Evolutionary conservation across 1,140 invertebrate genomes (phyloP).

Genomic region (Hylaeus volcanicus): DNA sequence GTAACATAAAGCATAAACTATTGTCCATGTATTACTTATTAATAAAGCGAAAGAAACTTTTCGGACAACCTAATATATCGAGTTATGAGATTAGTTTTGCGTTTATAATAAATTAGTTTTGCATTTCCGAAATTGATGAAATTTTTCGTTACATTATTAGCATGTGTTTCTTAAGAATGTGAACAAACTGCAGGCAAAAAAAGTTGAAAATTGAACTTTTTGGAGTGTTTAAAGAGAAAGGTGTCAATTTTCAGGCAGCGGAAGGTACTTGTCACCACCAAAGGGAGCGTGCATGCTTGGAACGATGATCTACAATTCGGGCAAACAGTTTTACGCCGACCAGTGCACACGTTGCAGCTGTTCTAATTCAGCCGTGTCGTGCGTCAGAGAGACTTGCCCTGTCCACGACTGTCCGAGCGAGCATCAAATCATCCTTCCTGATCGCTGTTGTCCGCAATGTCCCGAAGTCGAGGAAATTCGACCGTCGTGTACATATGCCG

Average conservation of each 20-base stretch:
- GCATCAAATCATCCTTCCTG: slow-evolving; percentile 83
- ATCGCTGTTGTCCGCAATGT: slow-evolving; percentile 90
- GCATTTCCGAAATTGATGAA: too few relatives aligned
- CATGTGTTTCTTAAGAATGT: too few relatives aligned
- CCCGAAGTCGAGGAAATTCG: slow-evolving; percentile 83
- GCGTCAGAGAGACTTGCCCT: slow-evolving; percentile 89
- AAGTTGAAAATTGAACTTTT: too few relatives aligned
- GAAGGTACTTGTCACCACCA: slow-evolving; percentile 75
- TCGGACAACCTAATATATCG: too few relatives aligned
- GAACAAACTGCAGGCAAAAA: too few relatives aligned
- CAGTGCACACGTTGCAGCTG: slow-evolving; percentile 92
- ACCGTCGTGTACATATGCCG: slow-evolving; percentile 84
- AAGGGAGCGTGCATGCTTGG: slow-evolving; percentile 87
- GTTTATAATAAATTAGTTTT: too few relatives aligned
- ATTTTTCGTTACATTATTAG: too few relatives aligned
- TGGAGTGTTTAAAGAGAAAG: too few relatives aligned
- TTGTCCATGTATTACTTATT: too few relatives aligned
- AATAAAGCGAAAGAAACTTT: too few relatives aligned
- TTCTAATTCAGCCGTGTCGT: slow-evolving; percentile 87
- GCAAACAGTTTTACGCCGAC: slow-evolving; percentile 84
- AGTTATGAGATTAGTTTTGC: too few relatives aligned
- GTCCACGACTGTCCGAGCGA: slow-evolving; percentile 89
- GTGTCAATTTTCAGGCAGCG: slow-evolving; percentile 61
- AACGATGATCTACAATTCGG: slow-evolving; percentile 83
- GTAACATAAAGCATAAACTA: too few relatives aligned